These are phyloP conservation scores for Seira ritae DNA, from an alignment of 2,888 invertebrate species.

Conservation along the genomic window DNA sequence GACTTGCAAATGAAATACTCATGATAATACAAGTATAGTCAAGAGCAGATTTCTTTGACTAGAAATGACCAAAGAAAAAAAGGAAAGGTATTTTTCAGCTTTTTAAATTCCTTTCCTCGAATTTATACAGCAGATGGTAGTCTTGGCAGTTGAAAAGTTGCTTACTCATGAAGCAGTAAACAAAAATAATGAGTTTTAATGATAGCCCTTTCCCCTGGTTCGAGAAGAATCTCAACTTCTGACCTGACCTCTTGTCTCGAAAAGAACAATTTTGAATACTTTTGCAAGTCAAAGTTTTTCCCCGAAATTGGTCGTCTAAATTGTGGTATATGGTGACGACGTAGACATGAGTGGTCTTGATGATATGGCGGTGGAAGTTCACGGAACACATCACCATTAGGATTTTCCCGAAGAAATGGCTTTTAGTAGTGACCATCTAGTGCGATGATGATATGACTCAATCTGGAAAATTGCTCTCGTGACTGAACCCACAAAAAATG, in stretches of 20 bases:
- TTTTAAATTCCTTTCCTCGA: not conserved
- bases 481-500: not conserved
- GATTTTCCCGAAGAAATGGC: not conserved
- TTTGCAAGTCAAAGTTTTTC: not conserved
- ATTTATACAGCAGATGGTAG: not conserved
- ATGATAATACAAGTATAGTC: no score
- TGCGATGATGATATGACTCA: not conserved
- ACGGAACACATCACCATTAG: not conserved
- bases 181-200: not conserved
- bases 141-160: not conserved
- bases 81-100: no score
- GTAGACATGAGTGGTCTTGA: no score
- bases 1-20: no score
- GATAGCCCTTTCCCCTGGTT: not conserved
- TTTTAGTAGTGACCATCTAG: not conserved
- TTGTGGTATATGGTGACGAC: not conserved
- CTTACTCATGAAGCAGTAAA: not conserved
- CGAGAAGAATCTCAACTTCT: not conserved
- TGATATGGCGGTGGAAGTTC: not conserved
- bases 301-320: not conserved
- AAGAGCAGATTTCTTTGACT: no score
- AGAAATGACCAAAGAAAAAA: no score
- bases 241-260: not conserved
- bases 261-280: not conserved
- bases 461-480: not conserved